Conservation (phyloP, 2,113 vertebrate species). For the Coptodon rendalli region DNA sequence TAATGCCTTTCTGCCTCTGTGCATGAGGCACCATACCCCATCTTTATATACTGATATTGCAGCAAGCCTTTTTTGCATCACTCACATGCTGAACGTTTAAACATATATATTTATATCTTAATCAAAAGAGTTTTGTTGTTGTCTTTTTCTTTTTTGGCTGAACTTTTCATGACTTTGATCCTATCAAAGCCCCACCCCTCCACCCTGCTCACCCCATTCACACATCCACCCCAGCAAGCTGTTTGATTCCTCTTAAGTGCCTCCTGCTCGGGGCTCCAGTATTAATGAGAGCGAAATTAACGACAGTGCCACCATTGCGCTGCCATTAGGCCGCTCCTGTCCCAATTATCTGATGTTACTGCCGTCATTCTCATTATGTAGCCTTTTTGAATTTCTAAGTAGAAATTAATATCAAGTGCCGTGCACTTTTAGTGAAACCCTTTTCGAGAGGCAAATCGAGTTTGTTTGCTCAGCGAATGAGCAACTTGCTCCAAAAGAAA, state of each 20-base stretch:
- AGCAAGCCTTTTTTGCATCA: neutral
- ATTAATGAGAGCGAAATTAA: conserved; percentile 56
- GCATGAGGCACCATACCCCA: neutral
- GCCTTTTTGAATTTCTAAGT: neutral
- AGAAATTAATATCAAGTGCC: neutral
- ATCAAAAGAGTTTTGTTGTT: neutral
- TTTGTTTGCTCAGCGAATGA: neutral
- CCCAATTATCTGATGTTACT: conserved; percentile 49
- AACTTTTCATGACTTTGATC: conserved; percentile 4
- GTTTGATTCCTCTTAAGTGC: conserved; percentile 26
- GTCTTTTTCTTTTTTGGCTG: neutral
- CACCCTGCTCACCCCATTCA: neutral
- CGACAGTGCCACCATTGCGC: conserved; percentile 4
- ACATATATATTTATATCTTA: neutral
- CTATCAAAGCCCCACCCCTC: neutral
- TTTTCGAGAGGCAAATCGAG: neutral
- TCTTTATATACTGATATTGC: neutral
- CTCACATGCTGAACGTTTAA: neutral
- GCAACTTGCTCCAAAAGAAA: neutral
- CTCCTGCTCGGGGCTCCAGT: conserved; percentile 30
- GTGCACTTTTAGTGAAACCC: neutral
- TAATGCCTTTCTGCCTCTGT: neutral
- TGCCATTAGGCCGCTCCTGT: conserved; percentile 37
- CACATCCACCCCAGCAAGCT: neutral
- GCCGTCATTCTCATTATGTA: conserved; percentile 10